A percentile compares a stretch with the other conserved stretches of the same genome.
Evolutionary conservation across 2,113 vertebrate species (phyloP).

Genomic region (Osmerus eperlanus): DNA sequence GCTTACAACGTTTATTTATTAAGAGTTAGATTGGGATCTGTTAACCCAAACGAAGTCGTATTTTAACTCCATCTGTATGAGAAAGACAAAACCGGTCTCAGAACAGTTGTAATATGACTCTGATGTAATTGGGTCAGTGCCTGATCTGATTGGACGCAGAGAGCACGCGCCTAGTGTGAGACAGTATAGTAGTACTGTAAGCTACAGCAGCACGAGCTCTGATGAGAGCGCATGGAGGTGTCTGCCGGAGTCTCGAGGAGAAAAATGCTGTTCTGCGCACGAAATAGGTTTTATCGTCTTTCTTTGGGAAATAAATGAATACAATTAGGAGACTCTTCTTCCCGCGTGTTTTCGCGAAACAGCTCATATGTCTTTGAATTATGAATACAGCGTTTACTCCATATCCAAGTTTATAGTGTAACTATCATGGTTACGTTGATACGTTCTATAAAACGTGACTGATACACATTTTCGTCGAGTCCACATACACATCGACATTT

Average conservation of each 20-base stretch:
- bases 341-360: no score
- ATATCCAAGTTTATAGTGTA: neutral
- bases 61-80: neutral
- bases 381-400: neutral
- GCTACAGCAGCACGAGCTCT: conserved; percentile 41
- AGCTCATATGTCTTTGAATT: no score
- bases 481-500: conserved; percentile 31
- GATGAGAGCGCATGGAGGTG: conserved; percentile 44
- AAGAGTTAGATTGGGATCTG: neutral
- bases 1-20: no score
- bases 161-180: conserved; percentile 33
- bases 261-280: no score
- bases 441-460: neutral
- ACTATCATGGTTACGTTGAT: conserved; percentile 1
- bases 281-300: no score
- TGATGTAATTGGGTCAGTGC: conserved; percentile 3
- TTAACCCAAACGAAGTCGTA: neutral
- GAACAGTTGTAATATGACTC: neutral
- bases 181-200: conserved; percentile 35
- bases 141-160: conserved; percentile 66
- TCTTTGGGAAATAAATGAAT: no score
- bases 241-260: neutral
- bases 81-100: neutral
- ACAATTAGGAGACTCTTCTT: no score
- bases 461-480: neutral